phyloP scores from a whole-genome alignment of 2,113 vertebrate genomes.

The Apus apus region DNA sequence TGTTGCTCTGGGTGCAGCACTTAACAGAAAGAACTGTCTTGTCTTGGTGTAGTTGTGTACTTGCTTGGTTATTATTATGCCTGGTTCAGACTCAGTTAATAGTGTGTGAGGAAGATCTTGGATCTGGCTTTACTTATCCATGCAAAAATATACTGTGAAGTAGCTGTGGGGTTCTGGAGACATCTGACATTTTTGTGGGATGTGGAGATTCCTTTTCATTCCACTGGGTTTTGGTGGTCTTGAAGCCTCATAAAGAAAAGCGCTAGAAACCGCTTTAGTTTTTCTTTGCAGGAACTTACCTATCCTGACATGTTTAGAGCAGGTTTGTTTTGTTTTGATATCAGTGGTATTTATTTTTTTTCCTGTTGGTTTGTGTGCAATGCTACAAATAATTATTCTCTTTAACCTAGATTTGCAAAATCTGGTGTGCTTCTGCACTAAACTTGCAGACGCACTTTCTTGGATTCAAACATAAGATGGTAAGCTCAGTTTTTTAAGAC shows the following conservation, averaged over 20 bases:
- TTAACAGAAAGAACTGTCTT: not conserved
- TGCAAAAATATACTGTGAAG: not conserved
- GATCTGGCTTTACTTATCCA: not conserved
- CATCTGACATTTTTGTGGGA: not conserved
- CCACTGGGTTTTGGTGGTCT: not conserved
- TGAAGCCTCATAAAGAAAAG: not conserved
- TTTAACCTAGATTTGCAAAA: slow-evolving; percentile 65
- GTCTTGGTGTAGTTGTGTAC: too few relatives aligned
- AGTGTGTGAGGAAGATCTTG: not conserved
- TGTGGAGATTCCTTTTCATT: not conserved
- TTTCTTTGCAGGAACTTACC: not conserved
- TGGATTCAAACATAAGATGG: slow-evolving; percentile 50
- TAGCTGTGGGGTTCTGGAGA: not conserved
- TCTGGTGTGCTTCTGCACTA: slow-evolving; percentile 63
- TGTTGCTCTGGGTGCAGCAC: not conserved
- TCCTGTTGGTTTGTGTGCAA: not conserved
- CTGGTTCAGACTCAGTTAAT: not conserved
- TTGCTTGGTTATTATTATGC: not conserved
- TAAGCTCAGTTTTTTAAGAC: slow-evolving; percentile 3
- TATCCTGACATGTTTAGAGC: not conserved
- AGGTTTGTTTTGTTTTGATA: not conserved
- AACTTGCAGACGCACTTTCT: slow-evolving; percentile 67
- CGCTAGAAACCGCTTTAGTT: not conserved
- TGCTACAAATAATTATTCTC: not conserved
- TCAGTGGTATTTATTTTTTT: not conserved